Evolutionary conservation across 2,888 invertebrate species (phyloP), one percentile per base, ranked within the genome.

Genomic region (Ectropis crepuscularia): DNA sequence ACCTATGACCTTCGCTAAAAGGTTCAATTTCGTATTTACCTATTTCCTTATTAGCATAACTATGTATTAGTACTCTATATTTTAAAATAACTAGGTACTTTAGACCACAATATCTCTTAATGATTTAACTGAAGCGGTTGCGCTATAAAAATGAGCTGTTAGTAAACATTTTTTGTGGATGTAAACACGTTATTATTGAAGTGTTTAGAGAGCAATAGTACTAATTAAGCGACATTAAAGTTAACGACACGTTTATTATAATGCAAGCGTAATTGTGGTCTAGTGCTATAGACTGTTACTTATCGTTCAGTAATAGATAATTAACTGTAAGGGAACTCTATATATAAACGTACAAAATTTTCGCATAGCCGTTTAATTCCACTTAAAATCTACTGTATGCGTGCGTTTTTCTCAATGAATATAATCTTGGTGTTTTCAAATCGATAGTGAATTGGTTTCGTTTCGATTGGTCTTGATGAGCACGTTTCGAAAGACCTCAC

Each of bases 201-300:
- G 62, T 67, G 63, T 66, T 69, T 66, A 70, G 64, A 57, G 61
- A 50, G 53, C 62, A 55, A 68, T 67, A 66, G 61, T 59, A 63
- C 67, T 68, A 72, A 69, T 72, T 62, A 72, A 72, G 65, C 70
- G 46, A 62, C 68, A 67, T 71, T 63, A 65, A 67, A 67, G 53
- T 65, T 67, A 67, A 68, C 57, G 43, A 66, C 64, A 57, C 53
- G 57, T 55, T 55, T 12, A 11, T 58, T 54, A 55, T 49, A 47
- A 62, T 16, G 37, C 37, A 47, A 7, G 41, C 8, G 7, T 41
- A 41, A 41, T 41, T 28, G 16, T 28, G 16, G 16, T 28, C 16
- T 28, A 28, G 16, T 28, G 4, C 16, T 4, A 28, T 28, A 28
- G 16, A 4, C 4, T 28, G 16, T 28, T 28, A 28, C 16, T 28